phyloP scores from a whole-genome alignment of 2,797 vertebrate genomes.

The Microtus obscurus region DNA sequence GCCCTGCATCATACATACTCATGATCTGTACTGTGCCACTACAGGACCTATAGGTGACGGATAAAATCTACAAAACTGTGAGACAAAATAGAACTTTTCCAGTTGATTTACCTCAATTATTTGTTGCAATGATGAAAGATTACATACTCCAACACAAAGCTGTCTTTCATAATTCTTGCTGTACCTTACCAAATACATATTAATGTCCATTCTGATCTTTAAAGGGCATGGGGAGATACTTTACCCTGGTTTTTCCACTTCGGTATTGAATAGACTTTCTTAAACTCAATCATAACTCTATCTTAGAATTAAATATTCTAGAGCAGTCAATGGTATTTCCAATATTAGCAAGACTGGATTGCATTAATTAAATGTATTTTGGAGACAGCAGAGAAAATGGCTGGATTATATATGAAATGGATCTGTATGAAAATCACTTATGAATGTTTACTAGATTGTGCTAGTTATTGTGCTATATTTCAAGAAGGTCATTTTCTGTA shows the following conservation, averaged over 20 bases:
- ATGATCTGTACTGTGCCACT: background rate
- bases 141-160: background rate
- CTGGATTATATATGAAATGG: background rate
- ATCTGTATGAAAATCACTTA: constrained; percentile 31
- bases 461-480: constrained; percentile 18
- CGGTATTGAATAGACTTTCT: background rate
- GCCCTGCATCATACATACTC: background rate
- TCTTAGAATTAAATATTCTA: background rate
- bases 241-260: background rate
- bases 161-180: constrained; percentile 29
- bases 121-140: background rate
- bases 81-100: background rate
- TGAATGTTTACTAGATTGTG: background rate
- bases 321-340: background rate
- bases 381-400: background rate
- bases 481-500: constrained; percentile 34
- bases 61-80: background rate
- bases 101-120: background rate
- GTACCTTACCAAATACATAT: background rate
- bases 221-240: background rate
- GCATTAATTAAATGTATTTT: background rate
- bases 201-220: background rate
- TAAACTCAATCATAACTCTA: constrained; percentile 25
- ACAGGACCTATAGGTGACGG: background rate
- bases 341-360: background rate